Conservation (phyloP, 2,797 vertebrate species). For the Trachops cirrhosus region DNA sequence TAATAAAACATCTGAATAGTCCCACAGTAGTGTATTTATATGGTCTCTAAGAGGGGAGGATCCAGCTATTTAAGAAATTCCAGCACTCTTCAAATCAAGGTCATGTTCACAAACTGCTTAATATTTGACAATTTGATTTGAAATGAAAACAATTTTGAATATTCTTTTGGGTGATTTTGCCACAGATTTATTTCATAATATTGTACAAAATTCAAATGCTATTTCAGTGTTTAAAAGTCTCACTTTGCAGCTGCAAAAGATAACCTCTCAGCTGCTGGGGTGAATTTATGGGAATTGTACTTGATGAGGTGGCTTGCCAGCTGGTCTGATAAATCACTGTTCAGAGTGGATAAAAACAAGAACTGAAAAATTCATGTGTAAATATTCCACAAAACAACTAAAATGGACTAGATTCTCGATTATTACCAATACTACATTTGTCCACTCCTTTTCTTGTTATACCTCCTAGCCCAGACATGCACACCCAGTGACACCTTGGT, state of each 20-base stretch:
- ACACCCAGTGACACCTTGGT: neutral
- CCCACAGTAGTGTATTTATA: neutral
- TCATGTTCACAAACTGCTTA: neutral
- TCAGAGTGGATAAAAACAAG: neutral
- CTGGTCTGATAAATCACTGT: neutral
- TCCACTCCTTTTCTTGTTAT: neutral
- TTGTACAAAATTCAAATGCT: constrained; percentile 19
- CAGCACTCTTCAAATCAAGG: neutral
- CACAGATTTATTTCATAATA: constrained; percentile 39
- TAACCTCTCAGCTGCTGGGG: neutral
- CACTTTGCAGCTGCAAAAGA: neutral
- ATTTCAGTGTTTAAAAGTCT: neutral
- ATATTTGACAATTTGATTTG: constrained; percentile 33
- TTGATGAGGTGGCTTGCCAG: neutral
- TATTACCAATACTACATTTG: neutral
- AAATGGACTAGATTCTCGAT: neutral
- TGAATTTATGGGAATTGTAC: neutral
- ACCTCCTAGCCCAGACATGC: neutral
- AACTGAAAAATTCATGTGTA: neutral
- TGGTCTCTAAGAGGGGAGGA: neutral
- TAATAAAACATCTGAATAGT: neutral
- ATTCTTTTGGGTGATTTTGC: constrained; percentile 8
- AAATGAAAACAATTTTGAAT: constrained; percentile 10
- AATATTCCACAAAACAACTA: neutral
- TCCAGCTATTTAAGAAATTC: neutral